Evolutionary conservation across 2,797 vertebrate genomes (phyloP), one percentile per base, ranked within the genome.

Genomic region (Trachurus trachurus): DNA sequence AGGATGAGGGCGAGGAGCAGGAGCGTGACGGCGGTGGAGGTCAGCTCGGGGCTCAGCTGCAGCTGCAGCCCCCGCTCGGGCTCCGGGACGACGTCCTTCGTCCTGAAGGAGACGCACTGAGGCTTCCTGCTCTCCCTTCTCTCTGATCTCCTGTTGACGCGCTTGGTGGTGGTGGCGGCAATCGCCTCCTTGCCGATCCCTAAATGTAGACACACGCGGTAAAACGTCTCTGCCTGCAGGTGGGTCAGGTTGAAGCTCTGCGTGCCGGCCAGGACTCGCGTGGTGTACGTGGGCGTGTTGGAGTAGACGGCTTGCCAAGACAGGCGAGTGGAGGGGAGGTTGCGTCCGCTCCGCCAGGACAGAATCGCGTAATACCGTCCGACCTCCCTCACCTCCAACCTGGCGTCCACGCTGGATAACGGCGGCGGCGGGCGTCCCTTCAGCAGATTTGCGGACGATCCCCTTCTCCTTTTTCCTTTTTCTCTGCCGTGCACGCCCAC

Each of bases 231-330:
- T 37, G 96, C 96, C 50, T 95, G 96, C 69, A 99, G 96, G 80
- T 96, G 97, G 47, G 97, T 98, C 69, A 99, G 88, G 86, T 99
- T 99, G 94, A 98, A 99, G 26, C 83, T 95, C 63, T 96, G 96
- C 0, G 96, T 96, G 10, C 98, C 98, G 6, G 90, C 94, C 17
- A 98, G 96, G 81, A 99, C 92, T 57, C 97, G 95, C 9, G 96
- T 94, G 49, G 96, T 93, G 85, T 88, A 76, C 22, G 87, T 74
- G 52, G 92, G 88, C 16, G 83, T 79, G 79, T 84, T 74, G n/a
- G 89, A 91, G 39, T 87, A 82, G 2, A 94, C 92, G 1, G 87
- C 91, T 62, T 96, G 95, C 98, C 98, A 99, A 45, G 96, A 97
- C 3, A 99, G 94, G 78, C 97, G 97, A 60, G 96, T 97, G 5